These are phyloP conservation scores for Sandelia bainsii DNA, from an alignment of 2,797 vertebrate genomes.

Conservation along the genomic window DNA sequence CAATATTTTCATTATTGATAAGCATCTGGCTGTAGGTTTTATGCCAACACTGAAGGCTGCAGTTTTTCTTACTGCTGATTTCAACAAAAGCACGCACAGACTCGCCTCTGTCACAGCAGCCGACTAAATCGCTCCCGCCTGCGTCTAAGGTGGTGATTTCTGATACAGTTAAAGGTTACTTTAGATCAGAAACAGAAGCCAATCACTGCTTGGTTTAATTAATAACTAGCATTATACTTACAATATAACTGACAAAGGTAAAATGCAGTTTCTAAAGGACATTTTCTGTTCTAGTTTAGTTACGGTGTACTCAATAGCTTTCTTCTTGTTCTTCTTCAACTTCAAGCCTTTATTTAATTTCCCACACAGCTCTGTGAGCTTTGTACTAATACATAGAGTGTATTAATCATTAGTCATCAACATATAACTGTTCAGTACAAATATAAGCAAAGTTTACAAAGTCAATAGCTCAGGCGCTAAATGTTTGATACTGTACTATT, in stretches of 20 bases:
- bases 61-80: background rate
- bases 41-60: constrained; percentile 19
- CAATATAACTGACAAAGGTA: background rate
- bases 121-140: accelerated
- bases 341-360: background rate
- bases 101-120: background rate
- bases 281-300: background rate
- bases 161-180: background rate
- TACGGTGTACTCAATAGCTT: background rate
- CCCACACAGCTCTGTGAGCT: no score
- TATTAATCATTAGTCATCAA: no score
- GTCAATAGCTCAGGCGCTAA: background rate
- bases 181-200: no score
- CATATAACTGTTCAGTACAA: background rate
- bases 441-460: background rate
- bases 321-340: no score
- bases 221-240: background rate
- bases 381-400: no score
- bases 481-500: no score
- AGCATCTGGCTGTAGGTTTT: constrained; percentile 27
- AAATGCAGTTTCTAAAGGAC: background rate
- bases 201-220: no score
- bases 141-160: no score
- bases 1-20: constrained; percentile 58
- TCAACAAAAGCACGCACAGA: constrained; percentile 6